phyloP scores from a whole-genome alignment of 2,888 invertebrate genomes.

The Escarpia spicata region DNA sequence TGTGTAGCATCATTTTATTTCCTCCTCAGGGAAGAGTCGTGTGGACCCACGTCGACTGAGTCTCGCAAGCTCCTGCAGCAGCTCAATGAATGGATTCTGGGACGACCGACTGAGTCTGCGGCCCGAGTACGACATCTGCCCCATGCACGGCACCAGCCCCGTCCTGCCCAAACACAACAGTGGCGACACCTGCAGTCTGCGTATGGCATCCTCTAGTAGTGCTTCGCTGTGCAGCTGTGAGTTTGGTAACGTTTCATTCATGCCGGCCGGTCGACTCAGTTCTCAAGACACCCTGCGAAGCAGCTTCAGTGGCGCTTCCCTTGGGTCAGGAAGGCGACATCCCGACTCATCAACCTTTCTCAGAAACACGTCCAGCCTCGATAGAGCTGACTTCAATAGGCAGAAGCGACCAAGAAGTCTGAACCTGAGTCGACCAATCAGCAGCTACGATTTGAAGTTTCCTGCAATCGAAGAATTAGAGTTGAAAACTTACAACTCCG shows the following conservation, averaged over 20 bases:
- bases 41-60: slow-evolving; percentile 32
- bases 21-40: slow-evolving; percentile 29
- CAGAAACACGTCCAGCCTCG: background rate
- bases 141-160: slow-evolving; percentile 23
- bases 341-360: background rate
- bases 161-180: background rate
- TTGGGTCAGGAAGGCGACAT: background rate
- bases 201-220: background rate
- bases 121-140: slow-evolving; percentile 33
- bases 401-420: background rate
- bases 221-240: background rate
- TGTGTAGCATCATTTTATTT: background rate
- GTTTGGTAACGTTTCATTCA: background rate
- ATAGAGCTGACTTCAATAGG: background rate
- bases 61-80: slow-evolving; percentile 23
- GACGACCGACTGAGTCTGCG: slow-evolving; percentile 33
- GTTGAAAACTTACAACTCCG: background rate
- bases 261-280: background rate
- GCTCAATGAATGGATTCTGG: slow-evolving; percentile 28
- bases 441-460: background rate
- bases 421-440: slow-evolving; percentile 4
- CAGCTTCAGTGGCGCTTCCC: background rate
- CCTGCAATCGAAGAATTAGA: background rate
- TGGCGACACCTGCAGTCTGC: background rate
- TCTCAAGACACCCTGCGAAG: background rate